Conservation (phyloP, 2,888 invertebrate genomes). For the Lymantria dispar region DNA sequence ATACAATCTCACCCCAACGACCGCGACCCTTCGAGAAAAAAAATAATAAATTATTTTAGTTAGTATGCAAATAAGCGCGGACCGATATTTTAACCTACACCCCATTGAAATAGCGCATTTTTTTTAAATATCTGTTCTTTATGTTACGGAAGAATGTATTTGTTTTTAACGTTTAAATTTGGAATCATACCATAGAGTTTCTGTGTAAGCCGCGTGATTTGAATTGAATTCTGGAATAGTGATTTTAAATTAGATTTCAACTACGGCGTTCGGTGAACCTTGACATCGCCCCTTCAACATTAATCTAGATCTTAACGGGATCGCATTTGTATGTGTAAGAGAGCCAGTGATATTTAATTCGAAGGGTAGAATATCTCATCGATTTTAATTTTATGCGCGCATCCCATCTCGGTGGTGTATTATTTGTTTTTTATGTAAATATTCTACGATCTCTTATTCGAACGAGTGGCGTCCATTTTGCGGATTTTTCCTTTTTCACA, state of each 20-base stretch:
- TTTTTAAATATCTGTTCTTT: constrained; percentile 66
- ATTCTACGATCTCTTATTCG: constrained; percentile 68
- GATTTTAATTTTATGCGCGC: constrained; percentile 82
- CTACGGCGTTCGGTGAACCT: constrained; percentile 36
- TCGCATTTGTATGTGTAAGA: constrained; percentile 42
- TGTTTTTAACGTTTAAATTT: constrained; percentile 33
- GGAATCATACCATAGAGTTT: constrained; percentile 26
- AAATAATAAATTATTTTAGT: constrained; percentile 83
- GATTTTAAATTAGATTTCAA: constrained; percentile 32
- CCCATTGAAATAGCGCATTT: constrained; percentile 68
- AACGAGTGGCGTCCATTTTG: constrained; percentile 69
- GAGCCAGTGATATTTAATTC: constrained; percentile 80
- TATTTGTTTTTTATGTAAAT: constrained; percentile 83
- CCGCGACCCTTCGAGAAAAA: constrained; percentile 76
- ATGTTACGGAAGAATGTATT: constrained; percentile 60
- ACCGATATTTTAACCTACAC: constrained; percentile 79
- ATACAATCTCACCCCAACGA: constrained; percentile 63
- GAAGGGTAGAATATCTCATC: constrained; percentile 80
- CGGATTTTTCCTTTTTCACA: constrained; percentile 59
- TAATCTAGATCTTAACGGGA: constrained; percentile 64
- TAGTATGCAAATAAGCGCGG: constrained; percentile 80
- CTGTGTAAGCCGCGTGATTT: constrained; percentile 5
- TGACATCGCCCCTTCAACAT: constrained; percentile 53
- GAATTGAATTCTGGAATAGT: constrained; percentile 22
- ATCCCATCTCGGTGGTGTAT: constrained; percentile 73